A percentile compares a stretch with the other conserved stretches of the same genome.
phyloP scores from a whole-genome alignment of 2,888 invertebrate genomes.

The Limnephilus marmoratus region DNA sequence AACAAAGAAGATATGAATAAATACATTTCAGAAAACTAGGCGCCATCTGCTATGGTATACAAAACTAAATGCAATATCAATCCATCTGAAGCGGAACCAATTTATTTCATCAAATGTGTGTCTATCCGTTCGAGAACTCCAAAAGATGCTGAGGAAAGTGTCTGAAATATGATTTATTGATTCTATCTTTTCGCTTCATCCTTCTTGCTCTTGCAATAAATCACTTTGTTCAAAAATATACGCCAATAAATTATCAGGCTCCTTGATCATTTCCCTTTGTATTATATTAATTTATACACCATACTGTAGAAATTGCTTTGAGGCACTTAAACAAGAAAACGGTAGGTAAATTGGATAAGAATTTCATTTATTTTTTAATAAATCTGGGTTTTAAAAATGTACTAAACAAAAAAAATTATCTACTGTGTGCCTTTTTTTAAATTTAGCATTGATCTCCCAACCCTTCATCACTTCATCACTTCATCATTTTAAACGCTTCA shows the following conservation, averaged over 20 bases:
- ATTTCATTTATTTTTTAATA: background rate
- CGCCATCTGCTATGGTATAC: background rate
- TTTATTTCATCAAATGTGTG: conserved; percentile 25
- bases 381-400: background rate
- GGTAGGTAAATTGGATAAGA: background rate
- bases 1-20: background rate
- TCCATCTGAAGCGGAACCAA: conserved; percentile 1
- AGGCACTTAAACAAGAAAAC: background rate
- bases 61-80: background rate
- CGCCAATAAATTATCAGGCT: conserved; percentile 15
- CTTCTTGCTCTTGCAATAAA: conserved; percentile 33
- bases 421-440: background rate
- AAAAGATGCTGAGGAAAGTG: conserved; percentile 10
- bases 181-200: background rate
- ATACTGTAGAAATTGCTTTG: background rate
- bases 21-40: background rate
- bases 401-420: background rate
- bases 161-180: conserved; percentile 31
- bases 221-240: conserved; percentile 27
- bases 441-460: background rate
- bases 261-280: background rate
- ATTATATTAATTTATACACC: background rate
- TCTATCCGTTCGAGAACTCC: conserved; percentile 19
- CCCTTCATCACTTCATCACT: too few relatives aligned
- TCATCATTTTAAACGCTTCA: too few relatives aligned